These are phyloP conservation scores for Tragulus kanchil DNA, from an alignment of 2,113 vertebrate species.

Conservation along the genomic window DNA sequence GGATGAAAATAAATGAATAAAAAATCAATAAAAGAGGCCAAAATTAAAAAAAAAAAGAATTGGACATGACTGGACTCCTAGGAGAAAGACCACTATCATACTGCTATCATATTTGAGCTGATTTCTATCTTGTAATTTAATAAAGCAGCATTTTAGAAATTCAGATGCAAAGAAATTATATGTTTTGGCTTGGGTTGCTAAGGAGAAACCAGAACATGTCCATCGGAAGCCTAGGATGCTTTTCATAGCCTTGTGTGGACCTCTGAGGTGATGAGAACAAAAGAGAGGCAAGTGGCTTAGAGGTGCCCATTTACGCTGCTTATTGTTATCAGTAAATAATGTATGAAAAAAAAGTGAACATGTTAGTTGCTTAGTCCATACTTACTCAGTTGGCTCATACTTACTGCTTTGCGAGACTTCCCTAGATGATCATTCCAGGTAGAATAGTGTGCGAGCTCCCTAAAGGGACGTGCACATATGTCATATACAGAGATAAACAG, in stretches of 20 bases:
- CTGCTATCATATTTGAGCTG: background rate
- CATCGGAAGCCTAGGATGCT: background rate
- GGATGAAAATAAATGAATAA: no score
- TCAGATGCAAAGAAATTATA: slow-evolving; percentile 8
- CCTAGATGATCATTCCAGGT: background rate
- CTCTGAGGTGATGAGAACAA: background rate
- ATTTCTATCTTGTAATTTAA: slow-evolving; percentile 20
- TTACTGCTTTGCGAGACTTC: no score
- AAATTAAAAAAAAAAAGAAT: background rate
- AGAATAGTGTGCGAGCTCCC: background rate
- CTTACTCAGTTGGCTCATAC: background rate
- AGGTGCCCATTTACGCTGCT: background rate
- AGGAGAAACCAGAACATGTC: background rate
- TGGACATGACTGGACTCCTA: slow-evolving; percentile 19
- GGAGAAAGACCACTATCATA: background rate
- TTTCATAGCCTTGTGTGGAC: background rate
- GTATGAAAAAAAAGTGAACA: background rate
- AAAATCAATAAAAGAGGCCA: no score
- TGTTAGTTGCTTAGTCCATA: background rate
- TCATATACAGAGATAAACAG: background rate
- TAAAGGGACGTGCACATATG: background rate
- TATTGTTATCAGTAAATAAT: background rate
- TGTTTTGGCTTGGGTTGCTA: slow-evolving; percentile 13
- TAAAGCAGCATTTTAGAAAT: slow-evolving; percentile 53
- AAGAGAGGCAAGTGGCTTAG: background rate